These are phyloP conservation scores for Cataglyphis hispanica DNA, from an alignment of 1,140 invertebrate species.

Conservation along the genomic window DNA sequence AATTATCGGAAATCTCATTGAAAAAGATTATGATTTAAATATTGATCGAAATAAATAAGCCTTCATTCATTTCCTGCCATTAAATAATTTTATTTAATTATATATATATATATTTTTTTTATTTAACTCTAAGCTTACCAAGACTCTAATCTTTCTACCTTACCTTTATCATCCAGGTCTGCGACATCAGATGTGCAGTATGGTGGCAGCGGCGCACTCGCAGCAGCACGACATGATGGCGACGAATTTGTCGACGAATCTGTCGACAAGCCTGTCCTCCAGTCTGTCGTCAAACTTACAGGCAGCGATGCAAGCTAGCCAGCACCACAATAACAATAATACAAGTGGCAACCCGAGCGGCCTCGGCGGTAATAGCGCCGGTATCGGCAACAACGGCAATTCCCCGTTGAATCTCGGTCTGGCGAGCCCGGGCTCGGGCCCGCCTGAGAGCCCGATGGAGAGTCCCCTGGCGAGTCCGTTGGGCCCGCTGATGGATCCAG, in stretches of 20 bases:
- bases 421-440: slow-evolving; percentile 85
- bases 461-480: slow-evolving; percentile 87
- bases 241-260: slow-evolving; percentile 85
- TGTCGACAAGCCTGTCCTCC: slow-evolving; percentile 82
- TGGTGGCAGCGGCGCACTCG: slow-evolving; percentile 89
- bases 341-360: slow-evolving; percentile 79
- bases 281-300: slow-evolving; percentile 84
- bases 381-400: slow-evolving; percentile 85
- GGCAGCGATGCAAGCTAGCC: slow-evolving; percentile 85
- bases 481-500: slow-evolving; percentile 83
- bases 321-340: slow-evolving; percentile 85
- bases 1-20: too few species aligned
- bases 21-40: too few species aligned
- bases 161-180: slow-evolving; percentile 84
- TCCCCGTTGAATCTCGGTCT: slow-evolving; percentile 87
- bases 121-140: neutral
- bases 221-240: slow-evolving; percentile 88
- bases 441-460: slow-evolving; percentile 85
- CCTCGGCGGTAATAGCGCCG: slow-evolving; percentile 76
- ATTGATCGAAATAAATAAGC: too few species aligned
- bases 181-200: slow-evolving; percentile 91
- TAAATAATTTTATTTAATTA: neutral
- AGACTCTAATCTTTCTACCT: slow-evolving; percentile 2
- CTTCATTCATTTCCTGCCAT: too few species aligned
- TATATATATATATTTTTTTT: too few species aligned